These are phyloP conservation scores for Astreopora myriophthalma DNA, from an alignment of 64 coral and sea anemone genomes.

Conservation along the genomic window DNA sequence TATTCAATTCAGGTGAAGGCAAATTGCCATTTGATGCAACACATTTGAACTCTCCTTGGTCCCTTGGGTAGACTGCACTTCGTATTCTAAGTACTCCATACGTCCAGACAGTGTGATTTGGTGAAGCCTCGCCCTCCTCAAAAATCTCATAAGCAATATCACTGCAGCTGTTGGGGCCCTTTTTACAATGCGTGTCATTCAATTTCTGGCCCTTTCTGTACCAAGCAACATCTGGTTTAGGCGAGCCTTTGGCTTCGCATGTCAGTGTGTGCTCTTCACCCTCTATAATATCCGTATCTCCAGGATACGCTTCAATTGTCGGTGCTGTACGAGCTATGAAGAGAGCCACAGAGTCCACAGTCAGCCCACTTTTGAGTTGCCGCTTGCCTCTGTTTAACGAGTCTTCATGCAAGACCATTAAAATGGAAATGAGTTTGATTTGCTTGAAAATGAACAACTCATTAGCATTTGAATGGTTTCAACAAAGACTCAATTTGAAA, in stretches of 20 bases:
- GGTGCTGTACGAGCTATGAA: not conserved
- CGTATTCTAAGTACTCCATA: not conserved
- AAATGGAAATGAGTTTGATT: too few relatives aligned
- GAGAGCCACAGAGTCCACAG: too few relatives aligned
- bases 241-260: not conserved
- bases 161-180: not conserved
- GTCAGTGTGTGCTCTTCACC: not conserved
- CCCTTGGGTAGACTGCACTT: constrained; percentile 19
- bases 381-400: too few relatives aligned
- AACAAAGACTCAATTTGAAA: too few relatives aligned
- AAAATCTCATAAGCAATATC: constrained; percentile 11
- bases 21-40: constrained; percentile 6
- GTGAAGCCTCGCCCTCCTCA: not conserved
- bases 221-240: constrained; percentile 10
- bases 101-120: not conserved
- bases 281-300: not conserved
- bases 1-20: not conserved
- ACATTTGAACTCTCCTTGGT: constrained; percentile 40
- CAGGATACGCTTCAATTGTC: not conserved
- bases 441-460: too few relatives aligned
- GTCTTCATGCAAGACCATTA: too few relatives aligned
- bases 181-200: not conserved
- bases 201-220: constrained; percentile 35
- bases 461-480: too few relatives aligned
- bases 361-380: too few relatives aligned